phyloP scores from a whole-genome alignment of 2,797 vertebrate species.

The Odontamblyopus rebecca region DNA sequence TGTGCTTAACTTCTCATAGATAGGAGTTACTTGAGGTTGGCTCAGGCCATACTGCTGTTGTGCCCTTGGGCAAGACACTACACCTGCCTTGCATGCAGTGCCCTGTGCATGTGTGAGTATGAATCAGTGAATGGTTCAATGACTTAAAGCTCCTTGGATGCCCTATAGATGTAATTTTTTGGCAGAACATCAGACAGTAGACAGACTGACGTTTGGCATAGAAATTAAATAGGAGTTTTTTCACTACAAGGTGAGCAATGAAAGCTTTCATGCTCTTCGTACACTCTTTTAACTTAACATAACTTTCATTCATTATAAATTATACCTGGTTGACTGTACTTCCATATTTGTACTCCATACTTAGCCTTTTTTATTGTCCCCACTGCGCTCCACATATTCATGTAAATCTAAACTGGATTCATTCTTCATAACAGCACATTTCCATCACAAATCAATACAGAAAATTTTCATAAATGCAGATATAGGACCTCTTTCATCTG shows the following conservation, averaged over 20 bases:
- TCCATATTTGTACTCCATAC: no score
- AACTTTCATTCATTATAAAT: background rate
- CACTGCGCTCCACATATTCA: background rate
- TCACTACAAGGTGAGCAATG: background rate
- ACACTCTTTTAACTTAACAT: no score
- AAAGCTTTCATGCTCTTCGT: no score
- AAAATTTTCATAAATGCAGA: background rate
- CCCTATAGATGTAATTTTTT: background rate
- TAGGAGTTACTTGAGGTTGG: background rate
- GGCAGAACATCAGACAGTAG: background rate
- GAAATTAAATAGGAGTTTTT: no score
- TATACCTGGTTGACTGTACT: background rate
- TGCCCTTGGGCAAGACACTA: background rate
- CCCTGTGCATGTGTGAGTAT: background rate
- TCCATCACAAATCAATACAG: background rate
- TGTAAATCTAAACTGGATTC: background rate
- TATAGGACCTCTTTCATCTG: background rate
- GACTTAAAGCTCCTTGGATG: background rate
- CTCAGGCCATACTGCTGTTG: background rate
- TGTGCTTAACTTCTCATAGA: background rate
- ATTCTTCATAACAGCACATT: background rate
- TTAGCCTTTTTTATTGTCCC: background rate
- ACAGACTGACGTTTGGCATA: no score
- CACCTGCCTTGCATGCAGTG: background rate
- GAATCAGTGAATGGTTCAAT: background rate